Evolutionary conservation across 2,888 invertebrate species (phyloP).

Genomic region (Ophion obscuratus): DNA sequence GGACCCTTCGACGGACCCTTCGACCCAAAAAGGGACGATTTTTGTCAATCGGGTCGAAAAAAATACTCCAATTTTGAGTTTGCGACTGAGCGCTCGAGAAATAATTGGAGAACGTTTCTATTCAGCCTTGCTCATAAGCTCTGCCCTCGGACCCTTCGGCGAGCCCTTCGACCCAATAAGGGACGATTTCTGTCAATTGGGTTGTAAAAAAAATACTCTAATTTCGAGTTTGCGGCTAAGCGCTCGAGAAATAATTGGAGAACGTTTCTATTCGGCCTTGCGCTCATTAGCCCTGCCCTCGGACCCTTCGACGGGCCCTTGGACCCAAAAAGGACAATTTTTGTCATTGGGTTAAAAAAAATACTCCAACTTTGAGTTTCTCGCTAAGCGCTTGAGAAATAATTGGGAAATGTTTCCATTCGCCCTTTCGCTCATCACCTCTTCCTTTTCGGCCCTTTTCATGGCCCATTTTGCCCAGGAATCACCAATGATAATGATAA

Average conservation of each 20-base stretch:
- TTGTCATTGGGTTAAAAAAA: background rate
- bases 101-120: background rate
- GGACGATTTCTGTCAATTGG: too few species aligned
- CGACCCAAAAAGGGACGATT: background rate
- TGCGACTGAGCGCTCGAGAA: background rate
- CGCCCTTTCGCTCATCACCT: background rate
- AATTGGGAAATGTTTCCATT: background rate
- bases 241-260: background rate
- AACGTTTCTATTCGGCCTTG: background rate
- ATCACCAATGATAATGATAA: background rate
- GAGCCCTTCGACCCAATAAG: too few species aligned
- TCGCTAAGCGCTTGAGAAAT: background rate
- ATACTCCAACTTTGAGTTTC: background rate
- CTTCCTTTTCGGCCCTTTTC: background rate
- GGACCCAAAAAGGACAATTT: background rate
- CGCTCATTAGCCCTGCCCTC: background rate
- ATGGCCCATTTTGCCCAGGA: background rate
- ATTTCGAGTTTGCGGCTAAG: background rate
- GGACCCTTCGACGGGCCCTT: background rate
- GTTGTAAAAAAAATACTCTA: background rate
- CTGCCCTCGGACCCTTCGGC: background rate
- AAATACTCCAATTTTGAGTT: background rate
- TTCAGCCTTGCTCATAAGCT: background rate
- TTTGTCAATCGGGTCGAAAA: background rate
- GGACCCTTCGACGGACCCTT: background rate